Percentiles rank a stretch among this genome's conserved stretches.
These are phyloP conservation scores for Emydocephalus ijimae DNA, from an alignment of 2,113 vertebrate genomes.

Conservation along the genomic window DNA sequence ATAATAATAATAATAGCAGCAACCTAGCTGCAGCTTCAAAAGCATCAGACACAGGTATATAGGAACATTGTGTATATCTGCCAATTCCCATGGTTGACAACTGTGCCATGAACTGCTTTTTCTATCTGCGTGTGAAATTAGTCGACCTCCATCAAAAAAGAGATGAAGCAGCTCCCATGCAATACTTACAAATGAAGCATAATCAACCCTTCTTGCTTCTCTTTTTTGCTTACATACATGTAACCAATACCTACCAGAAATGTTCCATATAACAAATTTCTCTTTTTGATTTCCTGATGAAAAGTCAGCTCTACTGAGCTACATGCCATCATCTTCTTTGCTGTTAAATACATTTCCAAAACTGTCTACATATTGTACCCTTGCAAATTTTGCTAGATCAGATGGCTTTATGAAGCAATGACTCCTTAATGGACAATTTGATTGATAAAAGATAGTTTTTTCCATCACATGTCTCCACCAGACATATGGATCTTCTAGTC, in stretches of 20 bases:
- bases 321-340: background rate
- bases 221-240: background rate
- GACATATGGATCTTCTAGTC: background rate
- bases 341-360: background rate
- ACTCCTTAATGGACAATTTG: background rate
- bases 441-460: background rate
- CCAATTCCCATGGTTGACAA: background rate
- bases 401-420: background rate
- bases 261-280: background rate
- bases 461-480: background rate
- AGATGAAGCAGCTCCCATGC: background rate
- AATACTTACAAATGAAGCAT: background rate
- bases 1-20: background rate
- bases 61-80: background rate
- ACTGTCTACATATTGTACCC: background rate
- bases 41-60: background rate
- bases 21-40: background rate
- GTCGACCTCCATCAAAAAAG: background rate
- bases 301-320: background rate
- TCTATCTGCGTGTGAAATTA: background rate
- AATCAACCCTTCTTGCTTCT: background rate
- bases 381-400: background rate
- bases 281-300: background rate
- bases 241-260: background rate
- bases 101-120: background rate